Evolutionary conservation across 1,140 invertebrate genomes (phyloP).

Genomic region (Thaumetopoea pityocampa): DNA sequence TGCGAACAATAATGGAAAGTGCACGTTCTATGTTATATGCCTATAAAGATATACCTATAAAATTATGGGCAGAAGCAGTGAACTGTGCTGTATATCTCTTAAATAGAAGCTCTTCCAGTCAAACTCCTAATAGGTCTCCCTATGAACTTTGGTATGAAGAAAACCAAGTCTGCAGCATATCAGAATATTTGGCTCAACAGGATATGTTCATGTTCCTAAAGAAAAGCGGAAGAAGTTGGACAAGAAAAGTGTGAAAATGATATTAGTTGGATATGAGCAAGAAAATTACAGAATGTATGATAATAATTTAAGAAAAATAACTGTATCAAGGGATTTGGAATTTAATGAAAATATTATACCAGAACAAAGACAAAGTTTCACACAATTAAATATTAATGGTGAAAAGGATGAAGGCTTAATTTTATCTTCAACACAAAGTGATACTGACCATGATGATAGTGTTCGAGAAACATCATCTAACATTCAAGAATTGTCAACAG

Average conservation of each 20-base stretch:
- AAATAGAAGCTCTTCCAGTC: conserved; percentile 3
- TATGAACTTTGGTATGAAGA: background rate
- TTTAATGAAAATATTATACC: conserved; percentile 14
- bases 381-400: too few relatives aligned
- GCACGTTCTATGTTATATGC: conserved; percentile 1
- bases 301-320: conserved; percentile 15
- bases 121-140: background rate
- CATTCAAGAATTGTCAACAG: too few relatives aligned
- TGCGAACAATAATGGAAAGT: conserved; percentile 2
- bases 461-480: too few relatives aligned
- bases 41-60: conserved; percentile 2
- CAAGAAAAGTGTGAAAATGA: conserved; percentile 21
- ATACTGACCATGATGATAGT: too few relatives aligned
- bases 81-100: conserved; percentile 2
- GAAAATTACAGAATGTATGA: conserved; percentile 24
- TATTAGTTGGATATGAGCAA: conserved; percentile 23
- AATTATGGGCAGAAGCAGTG: conserved; percentile 5
- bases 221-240: conserved; percentile 16
- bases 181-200: conserved; percentile 23
- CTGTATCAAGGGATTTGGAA: conserved; percentile 12
- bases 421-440: too few relatives aligned
- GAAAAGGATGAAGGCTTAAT: conserved; percentile 1
- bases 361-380: background rate
- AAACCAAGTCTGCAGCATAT: conserved; percentile 1
- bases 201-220: conserved; percentile 31